These are phyloP conservation scores for Atopsyche davidsoni DNA, from an alignment of 1,140 invertebrate species.

Conservation along the genomic window DNA sequence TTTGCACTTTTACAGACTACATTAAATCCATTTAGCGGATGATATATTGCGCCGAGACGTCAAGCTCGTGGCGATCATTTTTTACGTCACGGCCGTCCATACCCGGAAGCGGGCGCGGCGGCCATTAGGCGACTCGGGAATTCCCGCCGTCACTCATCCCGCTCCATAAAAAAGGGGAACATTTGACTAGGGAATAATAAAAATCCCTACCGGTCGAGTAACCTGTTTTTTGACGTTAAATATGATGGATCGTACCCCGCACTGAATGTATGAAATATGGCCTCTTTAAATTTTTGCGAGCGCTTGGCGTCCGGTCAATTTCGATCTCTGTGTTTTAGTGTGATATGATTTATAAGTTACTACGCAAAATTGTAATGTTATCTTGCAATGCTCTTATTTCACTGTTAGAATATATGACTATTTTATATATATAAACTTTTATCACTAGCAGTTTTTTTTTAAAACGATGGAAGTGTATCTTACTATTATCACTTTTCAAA, in stretches of 20 bases:
- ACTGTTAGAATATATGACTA: no score
- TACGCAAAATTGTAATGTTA: no score
- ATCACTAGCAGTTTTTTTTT: no score
- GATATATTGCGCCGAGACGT: conserved; percentile 28
- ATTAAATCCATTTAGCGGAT: conserved; percentile 32
- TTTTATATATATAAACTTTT: no score
- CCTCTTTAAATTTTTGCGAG: background rate
- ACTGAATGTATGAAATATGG: conserved; percentile 3
- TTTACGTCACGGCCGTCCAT: conserved; percentile 19
- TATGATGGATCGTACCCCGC: conserved; percentile 25
- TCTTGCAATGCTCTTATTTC: no score
- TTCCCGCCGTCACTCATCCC: conserved; percentile 26
- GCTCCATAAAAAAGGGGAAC: conserved; percentile 21
- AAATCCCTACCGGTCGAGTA: conserved; percentile 22
- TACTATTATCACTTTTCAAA: no score
- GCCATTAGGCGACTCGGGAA: conserved; percentile 23
- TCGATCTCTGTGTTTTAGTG: no score
- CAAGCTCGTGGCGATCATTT: conserved; percentile 23
- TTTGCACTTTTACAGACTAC: conserved; percentile 32
- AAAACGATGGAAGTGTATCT: no score
- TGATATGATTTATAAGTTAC: no score
- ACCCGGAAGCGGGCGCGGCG: no score
- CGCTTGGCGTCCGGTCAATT: no score
- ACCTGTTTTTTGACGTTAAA: conserved; percentile 31
- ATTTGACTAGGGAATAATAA: conserved; percentile 31